A percentile compares a stretch with the other conserved stretches of the same genome.
Conservation (phyloP, 2,797 vertebrate species). For the Myioborus melanocephalus region DNA sequence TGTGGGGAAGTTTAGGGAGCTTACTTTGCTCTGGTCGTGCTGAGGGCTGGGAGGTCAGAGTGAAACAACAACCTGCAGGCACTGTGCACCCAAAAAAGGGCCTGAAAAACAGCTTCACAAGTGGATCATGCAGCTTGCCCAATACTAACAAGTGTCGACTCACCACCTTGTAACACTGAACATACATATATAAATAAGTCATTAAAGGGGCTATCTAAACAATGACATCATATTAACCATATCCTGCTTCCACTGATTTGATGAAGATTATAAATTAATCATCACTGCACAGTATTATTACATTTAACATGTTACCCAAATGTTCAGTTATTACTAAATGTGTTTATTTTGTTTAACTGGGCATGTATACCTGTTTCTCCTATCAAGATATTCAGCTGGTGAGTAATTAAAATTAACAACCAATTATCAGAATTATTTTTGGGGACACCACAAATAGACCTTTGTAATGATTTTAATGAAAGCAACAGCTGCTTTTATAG, state of each 20-base stretch:
- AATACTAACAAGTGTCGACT: not conserved
- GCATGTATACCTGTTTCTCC: not conserved
- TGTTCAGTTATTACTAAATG: not conserved
- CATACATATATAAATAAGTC: not conserved
- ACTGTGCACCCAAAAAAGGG: not conserved
- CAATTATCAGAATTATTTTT: slow-evolving; percentile 18
- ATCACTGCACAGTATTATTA: not conserved
- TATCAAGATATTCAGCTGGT: not conserved
- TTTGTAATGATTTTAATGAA: slow-evolving; percentile 19
- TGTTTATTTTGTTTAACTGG: not conserved
- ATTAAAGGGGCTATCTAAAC: not conserved
- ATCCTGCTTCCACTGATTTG: not conserved
- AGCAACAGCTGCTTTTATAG: not conserved
- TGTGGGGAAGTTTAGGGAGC: not conserved
- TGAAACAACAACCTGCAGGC: not conserved
- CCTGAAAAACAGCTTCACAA: not conserved
- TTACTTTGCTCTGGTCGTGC: not conserved
- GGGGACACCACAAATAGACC: not conserved
- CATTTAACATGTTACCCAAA: not conserved
- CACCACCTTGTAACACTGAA: not conserved
- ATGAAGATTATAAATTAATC: not conserved
- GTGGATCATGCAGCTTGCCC: not conserved
- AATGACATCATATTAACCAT: not conserved
- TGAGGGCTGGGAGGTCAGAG: not conserved
- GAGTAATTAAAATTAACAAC: slow-evolving; percentile 32